Base-by-base conservation (phyloP, 2,888 invertebrate species). In the Sinhomidia bicolor region DNA sequence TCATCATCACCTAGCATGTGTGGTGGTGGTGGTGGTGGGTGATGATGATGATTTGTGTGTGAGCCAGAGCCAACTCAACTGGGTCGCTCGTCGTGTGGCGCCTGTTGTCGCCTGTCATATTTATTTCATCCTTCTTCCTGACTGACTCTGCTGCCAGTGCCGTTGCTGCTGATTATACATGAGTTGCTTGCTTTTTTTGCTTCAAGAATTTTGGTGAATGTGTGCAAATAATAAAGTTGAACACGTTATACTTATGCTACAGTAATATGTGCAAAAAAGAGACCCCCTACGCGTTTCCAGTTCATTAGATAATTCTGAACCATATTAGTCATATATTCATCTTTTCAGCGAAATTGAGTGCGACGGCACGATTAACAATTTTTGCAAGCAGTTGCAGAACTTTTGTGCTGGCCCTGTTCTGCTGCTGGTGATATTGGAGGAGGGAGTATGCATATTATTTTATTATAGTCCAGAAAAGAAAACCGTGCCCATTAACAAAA, bases 241-340 rank as follows among this genome's bases (percentile, higher is more conserved):
- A 26, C 71, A n/a, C 32, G 9, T 26, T 51, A 47, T 14, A 83
- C 29, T 26, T 86, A 86, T 76, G 87, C 81, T 62, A 62, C 78
- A 17, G 65, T 78, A 51, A 71, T 80, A 57, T 79, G 51, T 36
- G 68, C 85, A 74, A 51, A 85, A 79, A 78, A 51, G 29, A 60
- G 88, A 83, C 88, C 88, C 88, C 88, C 88, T 88, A 88, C 88
- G 88, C 84, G 71, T 84, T 86, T 82, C 79, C 82, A 82, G 82
- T 82, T 84, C 84, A 88, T 80, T 79, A 76, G 84, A 68, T 84
- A 71, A 76, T 65, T 83, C 79, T 47, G 78, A 78, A 71, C 23
- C 23, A 57, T 76, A 79, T 88, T 88, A 88, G 88, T 88, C 88
- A 88, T 51, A 9, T 51, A 36, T 17, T 12, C 62, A 29, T 85